These are phyloP conservation scores for Protonibea diacanthus DNA, from an alignment of 2,797 vertebrate genomes.

Conservation along the genomic window DNA sequence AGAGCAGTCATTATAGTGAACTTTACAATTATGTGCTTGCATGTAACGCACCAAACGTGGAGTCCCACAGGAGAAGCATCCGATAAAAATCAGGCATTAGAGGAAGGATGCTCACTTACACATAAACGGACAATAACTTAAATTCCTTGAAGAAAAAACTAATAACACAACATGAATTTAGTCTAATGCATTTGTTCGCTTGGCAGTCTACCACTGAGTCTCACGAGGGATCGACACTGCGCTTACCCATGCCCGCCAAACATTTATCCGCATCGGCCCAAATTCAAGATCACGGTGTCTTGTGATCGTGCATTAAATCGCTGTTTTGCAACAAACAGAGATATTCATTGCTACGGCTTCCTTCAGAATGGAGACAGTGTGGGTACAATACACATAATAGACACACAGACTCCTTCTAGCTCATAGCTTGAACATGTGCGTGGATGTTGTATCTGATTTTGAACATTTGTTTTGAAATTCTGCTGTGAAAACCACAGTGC, in stretches of 20 bases:
- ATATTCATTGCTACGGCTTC: slow-evolving; percentile 5
- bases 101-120: slow-evolving; percentile 2
- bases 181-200: slow-evolving; percentile 22
- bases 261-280: slow-evolving; percentile 68
- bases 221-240: slow-evolving; percentile 31
- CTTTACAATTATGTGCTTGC: slow-evolving; percentile 57
- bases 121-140: slow-evolving; percentile 16
- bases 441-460: slow-evolving; percentile 44
- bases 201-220: not conserved
- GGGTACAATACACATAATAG: slow-evolving; percentile 6
- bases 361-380: slow-evolving; percentile 25
- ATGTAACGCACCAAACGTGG: slow-evolving; percentile 47
- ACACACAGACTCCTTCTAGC: not conserved
- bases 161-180: slow-evolving; percentile 27
- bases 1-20: slow-evolving; percentile 40
- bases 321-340: slow-evolving; percentile 24
- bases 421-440: slow-evolving; percentile 26
- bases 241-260: slow-evolving; percentile 59
- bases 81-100: slow-evolving; percentile 50
- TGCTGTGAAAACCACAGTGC: slow-evolving; percentile 23
- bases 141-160: slow-evolving; percentile 13
- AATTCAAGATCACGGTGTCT: slow-evolving; percentile 35
- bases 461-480: slow-evolving; percentile 52
- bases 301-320: slow-evolving; percentile 33
- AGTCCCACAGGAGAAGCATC: not conserved